These are phyloP conservation scores for Cotesia glomerata DNA, from an alignment of 1,140 invertebrate species.

Conservation along the genomic window DNA sequence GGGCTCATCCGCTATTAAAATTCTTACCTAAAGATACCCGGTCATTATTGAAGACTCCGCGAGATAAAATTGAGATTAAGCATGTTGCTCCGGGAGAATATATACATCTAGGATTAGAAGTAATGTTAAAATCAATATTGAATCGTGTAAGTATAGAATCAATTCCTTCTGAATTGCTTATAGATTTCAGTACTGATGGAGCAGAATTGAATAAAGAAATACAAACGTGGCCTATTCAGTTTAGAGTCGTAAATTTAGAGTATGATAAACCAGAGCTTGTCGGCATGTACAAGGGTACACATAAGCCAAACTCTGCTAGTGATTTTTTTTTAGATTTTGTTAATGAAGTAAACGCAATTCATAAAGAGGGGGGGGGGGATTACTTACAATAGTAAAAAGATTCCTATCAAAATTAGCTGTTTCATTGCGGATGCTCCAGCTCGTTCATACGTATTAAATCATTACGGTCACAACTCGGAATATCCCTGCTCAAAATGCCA, in stretches of 20 bases:
- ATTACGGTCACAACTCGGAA: conserved; percentile 14
- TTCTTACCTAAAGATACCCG: conserved; percentile 16
- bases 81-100: conserved; percentile 22
- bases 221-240: conserved; percentile 5
- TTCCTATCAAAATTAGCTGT: not conserved
- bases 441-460: conserved; percentile 23
- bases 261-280: conserved; percentile 7
- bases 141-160: not conserved
- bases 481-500: conserved; percentile 35
- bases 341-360: conserved; percentile 4
- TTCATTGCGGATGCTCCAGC: conserved; percentile 35
- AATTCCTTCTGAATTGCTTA: conserved; percentile 5
- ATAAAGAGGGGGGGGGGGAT: not conserved
- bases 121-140: conserved; percentile 12
- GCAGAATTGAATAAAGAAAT: not conserved
- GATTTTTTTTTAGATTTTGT: conserved; percentile 27
- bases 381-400: not conserved
- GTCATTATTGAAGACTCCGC: conserved; percentile 24
- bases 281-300: conserved; percentile 17
- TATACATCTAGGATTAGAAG: conserved; percentile 24
- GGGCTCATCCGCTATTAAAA: not conserved
- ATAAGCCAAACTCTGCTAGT: conserved; percentile 11
- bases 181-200: conserved; percentile 31
- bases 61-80: not conserved
- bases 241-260: conserved; percentile 19